Conservation (phyloP, 2,113 vertebrate species). For the Myotis lucifugus region DNA sequence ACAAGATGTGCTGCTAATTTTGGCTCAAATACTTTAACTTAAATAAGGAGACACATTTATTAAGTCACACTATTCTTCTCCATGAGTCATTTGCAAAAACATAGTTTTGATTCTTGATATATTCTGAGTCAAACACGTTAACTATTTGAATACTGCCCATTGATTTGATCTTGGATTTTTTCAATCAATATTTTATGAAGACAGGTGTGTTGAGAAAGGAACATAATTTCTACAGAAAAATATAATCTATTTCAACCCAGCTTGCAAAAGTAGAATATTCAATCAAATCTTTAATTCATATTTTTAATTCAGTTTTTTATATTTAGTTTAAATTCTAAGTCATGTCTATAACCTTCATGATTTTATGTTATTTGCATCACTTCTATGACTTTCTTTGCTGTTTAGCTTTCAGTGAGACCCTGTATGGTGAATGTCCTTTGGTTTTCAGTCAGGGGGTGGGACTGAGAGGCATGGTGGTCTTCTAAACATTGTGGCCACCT, state of each 20-base stretch:
- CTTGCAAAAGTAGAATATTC: background rate
- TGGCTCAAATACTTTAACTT: conserved; percentile 16
- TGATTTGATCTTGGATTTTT: background rate
- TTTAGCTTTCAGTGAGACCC: background rate
- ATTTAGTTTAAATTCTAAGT: background rate
- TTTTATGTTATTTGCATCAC: background rate
- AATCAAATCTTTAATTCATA: background rate
- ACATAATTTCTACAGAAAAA: background rate
- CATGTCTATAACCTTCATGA: background rate
- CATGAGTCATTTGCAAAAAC: background rate
- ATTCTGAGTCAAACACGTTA: background rate
- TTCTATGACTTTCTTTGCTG: background rate
- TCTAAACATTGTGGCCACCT: background rate
- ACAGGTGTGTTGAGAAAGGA: background rate
- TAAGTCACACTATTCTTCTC: background rate
- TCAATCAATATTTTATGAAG: background rate
- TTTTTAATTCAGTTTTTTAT: background rate
- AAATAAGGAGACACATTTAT: conserved; percentile 6
- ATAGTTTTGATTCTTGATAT: background rate
- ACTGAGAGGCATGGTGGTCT: background rate
- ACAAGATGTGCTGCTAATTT: background rate
- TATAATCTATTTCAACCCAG: background rate
- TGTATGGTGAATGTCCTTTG: background rate
- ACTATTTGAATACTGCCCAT: background rate
- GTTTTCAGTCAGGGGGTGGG: background rate